Conservation (phyloP, 2,888 invertebrate genomes). For the Amphipyra berbera region DNA sequence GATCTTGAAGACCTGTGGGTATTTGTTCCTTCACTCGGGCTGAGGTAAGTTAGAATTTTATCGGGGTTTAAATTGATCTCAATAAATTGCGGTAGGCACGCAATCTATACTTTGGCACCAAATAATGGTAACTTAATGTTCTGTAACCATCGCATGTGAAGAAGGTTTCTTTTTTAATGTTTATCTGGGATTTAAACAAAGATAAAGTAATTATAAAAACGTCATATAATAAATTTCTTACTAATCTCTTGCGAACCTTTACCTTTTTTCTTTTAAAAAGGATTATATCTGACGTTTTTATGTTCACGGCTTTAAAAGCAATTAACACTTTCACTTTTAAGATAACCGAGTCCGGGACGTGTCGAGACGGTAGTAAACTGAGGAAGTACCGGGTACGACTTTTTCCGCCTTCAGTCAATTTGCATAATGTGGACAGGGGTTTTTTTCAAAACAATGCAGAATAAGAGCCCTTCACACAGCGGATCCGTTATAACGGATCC, state of each 20-base stretch:
- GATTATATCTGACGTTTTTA: constrained; percentile 39
- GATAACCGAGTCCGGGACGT: constrained; percentile 34
- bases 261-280: constrained; percentile 36
- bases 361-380: constrained; percentile 8
- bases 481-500: too few relatives aligned
- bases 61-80: too few relatives aligned
- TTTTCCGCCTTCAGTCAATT: constrained; percentile 20
- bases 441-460: neutral
- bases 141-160: too few relatives aligned
- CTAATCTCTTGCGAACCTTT: constrained; percentile 36
- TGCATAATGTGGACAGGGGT: constrained; percentile 18
- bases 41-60: too few relatives aligned
- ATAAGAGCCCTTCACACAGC: too few relatives aligned
- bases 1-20: too few relatives aligned
- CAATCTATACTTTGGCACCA: too few relatives aligned
- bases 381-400: constrained; percentile 22
- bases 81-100: too few relatives aligned
- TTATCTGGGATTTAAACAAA: too few relatives aligned
- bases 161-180: too few relatives aligned
- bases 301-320: constrained; percentile 51
- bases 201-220: constrained; percentile 3
- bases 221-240: constrained; percentile 28
- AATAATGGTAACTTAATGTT: too few relatives aligned
- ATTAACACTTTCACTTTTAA: constrained; percentile 54
- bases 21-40: too few relatives aligned